phyloP scores from a whole-genome alignment of 2,797 vertebrate species.

The Lagodon rhomboides region DNA sequence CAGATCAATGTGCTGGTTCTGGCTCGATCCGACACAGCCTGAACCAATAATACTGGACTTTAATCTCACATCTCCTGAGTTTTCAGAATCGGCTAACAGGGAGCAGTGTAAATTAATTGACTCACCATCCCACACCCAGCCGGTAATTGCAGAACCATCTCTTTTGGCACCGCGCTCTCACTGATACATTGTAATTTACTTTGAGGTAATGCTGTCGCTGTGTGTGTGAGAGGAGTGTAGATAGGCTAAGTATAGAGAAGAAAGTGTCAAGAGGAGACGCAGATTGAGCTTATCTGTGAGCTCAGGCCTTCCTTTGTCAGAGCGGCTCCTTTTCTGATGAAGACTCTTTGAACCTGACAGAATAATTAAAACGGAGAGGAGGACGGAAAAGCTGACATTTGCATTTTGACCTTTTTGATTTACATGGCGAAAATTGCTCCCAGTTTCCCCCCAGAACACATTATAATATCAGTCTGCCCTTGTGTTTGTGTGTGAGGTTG shows the following conservation, averaged over 20 bases:
- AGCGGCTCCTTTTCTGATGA: constrained; percentile 64
- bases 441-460: constrained; percentile 66
- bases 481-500: constrained; percentile 10
- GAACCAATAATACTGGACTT: constrained; percentile 11
- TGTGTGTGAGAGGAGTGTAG: constrained; percentile 60
- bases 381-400: constrained; percentile 81
- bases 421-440: constrained; percentile 69
- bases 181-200: constrained; percentile 75
- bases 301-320: constrained; percentile 81
- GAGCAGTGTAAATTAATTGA: constrained; percentile 55
- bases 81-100: constrained; percentile 24
- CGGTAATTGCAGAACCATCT: constrained; percentile 70
- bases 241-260: constrained; percentile 63
- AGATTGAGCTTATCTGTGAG: constrained; percentile 84
- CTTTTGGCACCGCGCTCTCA: constrained; percentile 46
- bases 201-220: constrained; percentile 64
- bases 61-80: constrained; percentile 28
- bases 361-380: constrained; percentile 83
- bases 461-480: constrained; percentile 63
- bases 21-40: background rate
- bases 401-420: constrained; percentile 87
- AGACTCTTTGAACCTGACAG: constrained; percentile 85
- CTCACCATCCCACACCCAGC: constrained; percentile 55
- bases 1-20: background rate
- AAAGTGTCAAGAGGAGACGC: constrained; percentile 75